These are phyloP conservation scores for Microctonus aethiopoides DNA, from an alignment of 2,888 invertebrate species.

Conservation along the genomic window DNA sequence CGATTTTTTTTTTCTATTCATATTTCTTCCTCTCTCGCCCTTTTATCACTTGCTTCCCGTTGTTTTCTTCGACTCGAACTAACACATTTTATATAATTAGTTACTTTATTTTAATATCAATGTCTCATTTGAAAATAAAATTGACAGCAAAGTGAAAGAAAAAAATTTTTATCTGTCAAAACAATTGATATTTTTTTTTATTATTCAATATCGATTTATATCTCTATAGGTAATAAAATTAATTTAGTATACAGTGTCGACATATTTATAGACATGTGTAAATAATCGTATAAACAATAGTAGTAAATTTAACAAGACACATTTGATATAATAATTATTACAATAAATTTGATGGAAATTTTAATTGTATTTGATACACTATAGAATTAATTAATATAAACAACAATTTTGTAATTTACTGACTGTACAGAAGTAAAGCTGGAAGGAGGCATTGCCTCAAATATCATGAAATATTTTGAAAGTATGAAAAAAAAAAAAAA, in stretches of 20 bases:
- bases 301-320: not conserved
- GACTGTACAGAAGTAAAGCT: not conserved
- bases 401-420: not conserved
- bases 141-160: not conserved
- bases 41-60: too few relatives aligned
- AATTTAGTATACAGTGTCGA: not conserved
- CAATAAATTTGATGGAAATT: too few relatives aligned
- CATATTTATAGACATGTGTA: not conserved
- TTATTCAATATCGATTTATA: not conserved
- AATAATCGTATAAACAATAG: not conserved
- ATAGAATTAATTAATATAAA: not conserved
- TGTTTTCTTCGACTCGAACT: not conserved
- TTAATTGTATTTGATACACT: too few relatives aligned
- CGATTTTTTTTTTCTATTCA: not conserved
- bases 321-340: not conserved
- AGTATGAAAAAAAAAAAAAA: not conserved
- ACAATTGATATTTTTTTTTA: not conserved
- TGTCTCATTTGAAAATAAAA: not conserved
- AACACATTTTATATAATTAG: not conserved
- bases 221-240: not conserved
- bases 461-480: not conserved
- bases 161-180: not conserved
- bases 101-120: not conserved
- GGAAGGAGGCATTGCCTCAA: not conserved
- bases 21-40: too few relatives aligned